Conservation (phyloP, 2,113 vertebrate species). For the Merops nubicus region DNA sequence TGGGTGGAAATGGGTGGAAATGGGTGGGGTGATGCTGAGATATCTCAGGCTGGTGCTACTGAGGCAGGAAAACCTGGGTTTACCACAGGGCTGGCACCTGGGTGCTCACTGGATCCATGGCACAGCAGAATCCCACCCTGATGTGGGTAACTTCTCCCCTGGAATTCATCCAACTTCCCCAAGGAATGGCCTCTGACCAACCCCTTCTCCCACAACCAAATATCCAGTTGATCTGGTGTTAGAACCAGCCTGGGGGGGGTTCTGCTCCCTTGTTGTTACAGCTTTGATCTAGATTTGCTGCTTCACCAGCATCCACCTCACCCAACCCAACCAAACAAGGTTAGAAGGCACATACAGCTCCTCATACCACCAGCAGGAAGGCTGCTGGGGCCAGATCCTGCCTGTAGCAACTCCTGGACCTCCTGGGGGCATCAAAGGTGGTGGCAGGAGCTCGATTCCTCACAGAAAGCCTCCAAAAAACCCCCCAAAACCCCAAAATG, state of each 20-base stretch:
- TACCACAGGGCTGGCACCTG: fast-evolving
- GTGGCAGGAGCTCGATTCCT: neutral
- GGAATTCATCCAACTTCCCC: neutral
- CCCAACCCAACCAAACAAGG: neutral
- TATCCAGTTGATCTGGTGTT: neutral
- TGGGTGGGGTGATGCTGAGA: neutral
- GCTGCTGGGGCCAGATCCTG: neutral
- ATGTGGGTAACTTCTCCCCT: neutral
- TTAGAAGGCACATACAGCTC: neutral
- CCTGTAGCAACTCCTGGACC: neutral
- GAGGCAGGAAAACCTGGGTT: neutral
- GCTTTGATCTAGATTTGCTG: neutral
- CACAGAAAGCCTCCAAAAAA: neutral
- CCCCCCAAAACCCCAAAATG: neutral
- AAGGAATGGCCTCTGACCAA: neutral
- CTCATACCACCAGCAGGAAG: neutral
- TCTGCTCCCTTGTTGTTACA: fast-evolving
- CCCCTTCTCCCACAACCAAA: neutral
- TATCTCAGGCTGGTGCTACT: neutral
- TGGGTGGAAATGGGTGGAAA: no score
- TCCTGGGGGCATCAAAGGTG: neutral
- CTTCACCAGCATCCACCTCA: neutral
- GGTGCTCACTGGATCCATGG: neutral
- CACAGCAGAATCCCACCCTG: neutral
- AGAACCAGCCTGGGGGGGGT: neutral